Percentiles rank a stretch among this genome's conserved stretches.
Evolutionary conservation across 2,797 vertebrate genomes (phyloP).

Genomic region (Alosa sapidissima): DNA sequence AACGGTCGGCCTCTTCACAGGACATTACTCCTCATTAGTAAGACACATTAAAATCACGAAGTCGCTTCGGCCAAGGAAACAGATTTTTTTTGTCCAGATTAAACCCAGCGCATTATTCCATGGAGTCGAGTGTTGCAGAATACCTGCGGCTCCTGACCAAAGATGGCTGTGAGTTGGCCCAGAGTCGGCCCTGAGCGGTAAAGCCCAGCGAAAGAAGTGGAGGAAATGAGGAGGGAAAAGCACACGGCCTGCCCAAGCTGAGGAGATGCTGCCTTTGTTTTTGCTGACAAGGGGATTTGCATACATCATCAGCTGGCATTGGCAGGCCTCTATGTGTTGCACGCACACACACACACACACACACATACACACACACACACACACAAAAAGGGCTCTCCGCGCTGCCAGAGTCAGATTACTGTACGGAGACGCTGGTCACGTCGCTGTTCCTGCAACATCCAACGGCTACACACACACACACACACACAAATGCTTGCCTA

Average conservation of each 20-base stretch:
- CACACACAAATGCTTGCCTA: not conserved
- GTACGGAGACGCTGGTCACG: not conserved
- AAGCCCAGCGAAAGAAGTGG: not conserved
- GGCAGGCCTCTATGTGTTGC: not conserved
- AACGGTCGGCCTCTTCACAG: not conserved
- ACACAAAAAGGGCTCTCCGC: not conserved
- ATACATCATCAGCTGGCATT: slow-evolving; percentile 57
- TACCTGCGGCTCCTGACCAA: not conserved
- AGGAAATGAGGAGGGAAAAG: not conserved
- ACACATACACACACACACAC: not conserved
- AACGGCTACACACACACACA: not conserved
- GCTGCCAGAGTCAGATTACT: not conserved
- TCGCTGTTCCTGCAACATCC: not conserved
- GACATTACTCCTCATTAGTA: not conserved
- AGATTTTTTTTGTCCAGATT: not conserved
- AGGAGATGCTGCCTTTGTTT: slow-evolving; percentile 55
- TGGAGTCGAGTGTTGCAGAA: too few species aligned
- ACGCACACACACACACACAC: not conserved
- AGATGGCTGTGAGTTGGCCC: not conserved
- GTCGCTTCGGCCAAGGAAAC: not conserved
- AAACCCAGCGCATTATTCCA: not conserved
- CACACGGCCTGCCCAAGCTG: not conserved
- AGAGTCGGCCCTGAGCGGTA: not conserved
- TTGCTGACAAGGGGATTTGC: slow-evolving; percentile 67
- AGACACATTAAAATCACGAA: not conserved